phyloP scores from a whole-genome alignment of 2,113 vertebrate species.

The Brachyhypopomus gauderio region DNA sequence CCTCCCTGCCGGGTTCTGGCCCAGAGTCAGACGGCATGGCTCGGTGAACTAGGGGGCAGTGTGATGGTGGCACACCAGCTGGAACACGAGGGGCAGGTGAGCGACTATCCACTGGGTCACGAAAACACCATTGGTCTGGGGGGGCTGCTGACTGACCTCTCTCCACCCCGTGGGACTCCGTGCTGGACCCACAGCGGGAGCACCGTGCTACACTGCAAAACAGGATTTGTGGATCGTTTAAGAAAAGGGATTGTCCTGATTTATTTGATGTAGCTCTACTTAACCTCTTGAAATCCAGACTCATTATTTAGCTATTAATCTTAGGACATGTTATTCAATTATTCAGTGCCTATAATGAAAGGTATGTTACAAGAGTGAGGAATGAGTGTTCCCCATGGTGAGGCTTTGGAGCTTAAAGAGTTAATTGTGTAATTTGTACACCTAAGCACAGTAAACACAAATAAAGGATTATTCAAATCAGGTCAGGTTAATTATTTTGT shows the following conservation, averaged over 20 bases:
- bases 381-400: neutral
- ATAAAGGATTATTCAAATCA: neutral
- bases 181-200: neutral
- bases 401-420: too few species aligned
- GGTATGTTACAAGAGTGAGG: too few species aligned
- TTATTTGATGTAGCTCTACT: neutral
- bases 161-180: neutral
- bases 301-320: too few species aligned
- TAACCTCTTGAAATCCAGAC: too few species aligned
- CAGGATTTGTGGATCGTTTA: neutral
- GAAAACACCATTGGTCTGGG: neutral
- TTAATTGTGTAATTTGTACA: conserved; percentile 19
- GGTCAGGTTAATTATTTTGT: conserved; percentile 20
- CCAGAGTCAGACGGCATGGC: neutral
- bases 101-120: neutral
- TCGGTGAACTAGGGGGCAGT: conserved; percentile 26
- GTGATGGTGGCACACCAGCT: conserved; percentile 20
- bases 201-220: neutral
- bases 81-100: conserved; percentile 29
- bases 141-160: neutral
- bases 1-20: neutral
- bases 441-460: neutral
- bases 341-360: too few species aligned
- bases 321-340: too few species aligned
- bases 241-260: neutral